Evolutionary conservation across 2,797 vertebrate genomes (phyloP).

Genomic region (Protosalanx chinensis): DNA sequence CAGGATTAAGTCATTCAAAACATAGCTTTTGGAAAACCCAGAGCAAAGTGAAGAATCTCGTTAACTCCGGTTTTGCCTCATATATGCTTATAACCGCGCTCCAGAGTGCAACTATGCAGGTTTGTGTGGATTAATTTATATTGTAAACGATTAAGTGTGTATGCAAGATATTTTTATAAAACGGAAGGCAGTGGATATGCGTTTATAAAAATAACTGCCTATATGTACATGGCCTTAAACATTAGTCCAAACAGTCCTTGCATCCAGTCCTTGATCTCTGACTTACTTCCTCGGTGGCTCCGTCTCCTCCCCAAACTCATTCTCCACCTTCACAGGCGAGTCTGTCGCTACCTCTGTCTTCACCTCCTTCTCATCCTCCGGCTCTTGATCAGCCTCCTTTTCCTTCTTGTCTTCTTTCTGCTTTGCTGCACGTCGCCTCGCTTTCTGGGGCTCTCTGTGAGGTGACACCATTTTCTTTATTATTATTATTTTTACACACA

Average conservation of each 20-base stretch:
- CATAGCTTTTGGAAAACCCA: no score
- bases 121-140: no score
- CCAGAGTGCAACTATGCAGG: no score
- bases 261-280: background rate
- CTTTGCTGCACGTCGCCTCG: slow-evolving; percentile 68
- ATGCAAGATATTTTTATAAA: no score
- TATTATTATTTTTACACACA: background rate
- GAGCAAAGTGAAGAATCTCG: no score
- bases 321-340: slow-evolving; percentile 68
- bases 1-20: no score
- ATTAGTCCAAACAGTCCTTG: background rate
- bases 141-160: no score
- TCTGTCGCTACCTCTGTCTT: slow-evolving; percentile 70
- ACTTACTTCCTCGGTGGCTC: slow-evolving; percentile 83
- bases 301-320: slow-evolving; percentile 69
- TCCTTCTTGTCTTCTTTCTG: slow-evolving; percentile 78
- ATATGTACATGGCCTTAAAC: background rate
- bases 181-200: no score
- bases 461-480: background rate
- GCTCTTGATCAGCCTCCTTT: slow-evolving; percentile 72
- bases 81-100: no score
- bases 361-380: slow-evolving; percentile 56
- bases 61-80: no score
- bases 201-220: no score
- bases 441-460: slow-evolving; percentile 74